Percentiles rank a stretch among this genome's conserved stretches.
Evolutionary conservation across 2,797 vertebrate genomes (phyloP).

Genomic region (Orestias chungarensis): DNA sequence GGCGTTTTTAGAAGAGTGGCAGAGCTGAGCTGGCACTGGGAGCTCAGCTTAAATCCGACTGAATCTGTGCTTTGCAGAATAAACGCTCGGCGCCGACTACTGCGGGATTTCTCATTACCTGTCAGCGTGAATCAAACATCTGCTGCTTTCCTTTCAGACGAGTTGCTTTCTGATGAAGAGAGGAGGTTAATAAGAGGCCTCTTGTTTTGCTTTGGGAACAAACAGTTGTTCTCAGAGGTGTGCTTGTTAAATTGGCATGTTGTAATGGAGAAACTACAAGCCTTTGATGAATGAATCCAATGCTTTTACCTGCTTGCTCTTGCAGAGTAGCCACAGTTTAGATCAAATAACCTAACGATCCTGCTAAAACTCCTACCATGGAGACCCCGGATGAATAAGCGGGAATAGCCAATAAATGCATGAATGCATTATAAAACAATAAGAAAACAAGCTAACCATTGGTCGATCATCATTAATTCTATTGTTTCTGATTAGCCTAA

Average conservation of each 20-base stretch:
- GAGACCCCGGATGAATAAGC: too few species aligned
- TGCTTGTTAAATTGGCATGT: too few species aligned
- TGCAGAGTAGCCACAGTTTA: too few species aligned
- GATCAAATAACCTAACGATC: too few species aligned
- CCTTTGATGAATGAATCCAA: too few species aligned
- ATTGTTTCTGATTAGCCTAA: neutral
- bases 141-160: conserved; percentile 29
- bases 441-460: too few species aligned
- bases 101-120: conserved; percentile 47
- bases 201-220: neutral
- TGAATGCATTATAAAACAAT: too few species aligned
- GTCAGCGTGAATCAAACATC: conserved; percentile 30
- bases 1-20: conserved; percentile 59
- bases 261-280: too few species aligned
- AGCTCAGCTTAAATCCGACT: conserved; percentile 54
- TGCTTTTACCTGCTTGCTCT: too few species aligned
- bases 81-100: conserved; percentile 11
- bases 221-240: neutral
- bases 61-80: conserved; percentile 35
- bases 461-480: neutral
- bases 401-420: too few species aligned
- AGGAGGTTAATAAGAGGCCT: conserved; percentile 14
- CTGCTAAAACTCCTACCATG: too few species aligned
- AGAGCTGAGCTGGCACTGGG: conserved; percentile 42
- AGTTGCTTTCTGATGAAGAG: neutral